Evolutionary conservation across 2,113 vertebrate genomes (phyloP).

Genomic region (Raphicerus campestris): DNA sequence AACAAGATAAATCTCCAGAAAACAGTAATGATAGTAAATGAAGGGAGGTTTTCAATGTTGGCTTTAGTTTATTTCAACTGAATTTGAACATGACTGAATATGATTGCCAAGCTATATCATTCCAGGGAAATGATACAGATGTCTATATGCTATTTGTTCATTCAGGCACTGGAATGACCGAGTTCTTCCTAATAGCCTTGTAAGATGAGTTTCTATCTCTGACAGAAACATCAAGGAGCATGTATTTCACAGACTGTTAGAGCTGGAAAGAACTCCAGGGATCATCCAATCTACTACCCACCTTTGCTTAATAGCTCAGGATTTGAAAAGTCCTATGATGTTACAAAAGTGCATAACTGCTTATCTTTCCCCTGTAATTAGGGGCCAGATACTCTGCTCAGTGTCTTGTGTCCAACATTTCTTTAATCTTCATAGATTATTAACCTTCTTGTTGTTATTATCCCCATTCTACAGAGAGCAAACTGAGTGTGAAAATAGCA

Average conservation of each 20-base stretch:
- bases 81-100: background rate
- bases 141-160: background rate
- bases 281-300: background rate
- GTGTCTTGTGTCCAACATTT: background rate
- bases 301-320: slow-evolving; percentile 17
- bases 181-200: background rate
- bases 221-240: background rate
- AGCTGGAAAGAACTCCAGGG: background rate
- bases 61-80: background rate
- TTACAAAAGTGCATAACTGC: background rate
- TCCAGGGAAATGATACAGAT: background rate
- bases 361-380: background rate
- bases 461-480: background rate
- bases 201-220: background rate
- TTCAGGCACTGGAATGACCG: background rate
- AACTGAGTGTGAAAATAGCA: background rate
- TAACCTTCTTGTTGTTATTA: background rate
- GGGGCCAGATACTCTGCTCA: background rate
- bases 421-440: slow-evolving; percentile 17
- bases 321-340: background rate
- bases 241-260: background rate
- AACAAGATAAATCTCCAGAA: background rate
- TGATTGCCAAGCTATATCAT: background rate
- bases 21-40: background rate
- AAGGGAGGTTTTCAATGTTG: background rate